Evolutionary conservation across 2,888 invertebrate species (phyloP).

Genomic region (Acrobasis consociella): DNA sequence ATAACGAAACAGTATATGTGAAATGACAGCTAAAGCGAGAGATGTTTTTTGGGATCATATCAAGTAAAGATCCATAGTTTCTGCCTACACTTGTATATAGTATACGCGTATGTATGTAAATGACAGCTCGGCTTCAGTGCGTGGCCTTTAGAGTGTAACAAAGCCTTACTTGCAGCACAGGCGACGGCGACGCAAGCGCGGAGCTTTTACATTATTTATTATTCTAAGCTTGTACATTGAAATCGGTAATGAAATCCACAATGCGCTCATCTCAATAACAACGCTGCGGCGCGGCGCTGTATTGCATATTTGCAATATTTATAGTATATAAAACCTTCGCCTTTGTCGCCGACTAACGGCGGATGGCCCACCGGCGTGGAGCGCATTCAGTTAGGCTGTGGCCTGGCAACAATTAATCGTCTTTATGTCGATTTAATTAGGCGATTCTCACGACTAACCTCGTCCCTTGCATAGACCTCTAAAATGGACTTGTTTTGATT

Average conservation of each 20-base stretch:
- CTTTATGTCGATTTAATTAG: constrained; percentile 20
- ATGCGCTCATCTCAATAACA: constrained; percentile 6
- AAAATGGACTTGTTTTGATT: neutral
- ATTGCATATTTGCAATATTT: neutral
- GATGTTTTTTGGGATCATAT: no score
- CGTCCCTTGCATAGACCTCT: constrained; percentile 6
- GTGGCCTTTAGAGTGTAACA: neutral
- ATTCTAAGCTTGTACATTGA: neutral
- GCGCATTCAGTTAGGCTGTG: constrained; percentile 11
- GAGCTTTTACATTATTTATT: no score
- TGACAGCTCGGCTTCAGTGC: no score
- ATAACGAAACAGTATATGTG: no score
- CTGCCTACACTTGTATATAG: no score
- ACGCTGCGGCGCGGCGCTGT: neutral
- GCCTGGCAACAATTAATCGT: constrained; percentile 13
- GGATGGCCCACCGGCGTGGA: constrained; percentile 4
- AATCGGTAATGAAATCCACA: constrained; percentile 3
- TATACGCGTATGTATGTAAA: no score
- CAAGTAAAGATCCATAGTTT: no score
- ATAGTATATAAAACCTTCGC: neutral
- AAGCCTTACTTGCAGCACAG: neutral
- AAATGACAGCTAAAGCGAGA: no score
- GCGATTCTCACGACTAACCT: constrained; percentile 20
- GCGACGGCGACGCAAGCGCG: neutral
- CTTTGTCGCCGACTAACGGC: constrained; percentile 1